These are phyloP conservation scores for Scaptomyza cyrtandrae DNA, from an alignment of 2,888 invertebrate species.

Conservation along the genomic window DNA sequence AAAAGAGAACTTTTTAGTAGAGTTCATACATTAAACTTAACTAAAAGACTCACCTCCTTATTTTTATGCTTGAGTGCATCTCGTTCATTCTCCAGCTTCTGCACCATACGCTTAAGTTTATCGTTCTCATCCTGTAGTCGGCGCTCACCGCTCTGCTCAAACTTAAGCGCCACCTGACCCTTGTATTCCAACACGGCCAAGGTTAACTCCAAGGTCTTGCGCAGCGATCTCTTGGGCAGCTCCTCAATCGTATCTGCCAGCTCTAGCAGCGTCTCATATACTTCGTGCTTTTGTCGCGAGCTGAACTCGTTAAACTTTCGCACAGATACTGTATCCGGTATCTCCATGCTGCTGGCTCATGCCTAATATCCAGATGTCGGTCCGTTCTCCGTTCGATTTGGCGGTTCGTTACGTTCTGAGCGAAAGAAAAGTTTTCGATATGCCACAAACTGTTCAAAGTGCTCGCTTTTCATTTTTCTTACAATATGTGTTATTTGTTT, in stretches of 20 bases:
- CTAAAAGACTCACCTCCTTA: constrained; percentile 69
- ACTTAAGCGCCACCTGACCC: constrained; percentile 74
- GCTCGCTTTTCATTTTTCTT: constrained; percentile 33
- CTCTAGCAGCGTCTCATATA: constrained; percentile 79
- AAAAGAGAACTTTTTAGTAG: neutral
- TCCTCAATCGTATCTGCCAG: constrained; percentile 75
- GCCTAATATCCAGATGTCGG: constrained; percentile 30
- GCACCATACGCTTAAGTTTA: constrained; percentile 81
- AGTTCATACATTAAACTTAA: too few species aligned
- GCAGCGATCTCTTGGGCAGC: constrained; percentile 81
- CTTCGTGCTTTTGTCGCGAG: constrained; percentile 78
- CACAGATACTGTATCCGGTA: constrained; percentile 80
- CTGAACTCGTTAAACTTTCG: constrained; percentile 79
- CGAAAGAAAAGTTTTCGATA: constrained; percentile 50
- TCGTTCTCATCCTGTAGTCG: constrained; percentile 82
- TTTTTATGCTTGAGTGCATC: constrained; percentile 70
- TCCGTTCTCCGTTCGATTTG: constrained; percentile 35
- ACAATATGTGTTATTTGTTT: constrained; percentile 7
- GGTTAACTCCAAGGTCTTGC: constrained; percentile 82
- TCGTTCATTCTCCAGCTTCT: constrained; percentile 81
- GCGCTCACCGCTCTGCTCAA: constrained; percentile 67
- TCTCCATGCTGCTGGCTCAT: constrained; percentile 75
- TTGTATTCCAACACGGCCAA: constrained; percentile 81
- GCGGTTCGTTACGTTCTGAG: constrained; percentile 62
- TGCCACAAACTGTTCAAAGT: constrained; percentile 32